Percentiles rank a stretch among this genome's conserved stretches.
Evolutionary conservation across 2,113 vertebrate species (phyloP).

Genomic region (Ammodytes marinus): DNA sequence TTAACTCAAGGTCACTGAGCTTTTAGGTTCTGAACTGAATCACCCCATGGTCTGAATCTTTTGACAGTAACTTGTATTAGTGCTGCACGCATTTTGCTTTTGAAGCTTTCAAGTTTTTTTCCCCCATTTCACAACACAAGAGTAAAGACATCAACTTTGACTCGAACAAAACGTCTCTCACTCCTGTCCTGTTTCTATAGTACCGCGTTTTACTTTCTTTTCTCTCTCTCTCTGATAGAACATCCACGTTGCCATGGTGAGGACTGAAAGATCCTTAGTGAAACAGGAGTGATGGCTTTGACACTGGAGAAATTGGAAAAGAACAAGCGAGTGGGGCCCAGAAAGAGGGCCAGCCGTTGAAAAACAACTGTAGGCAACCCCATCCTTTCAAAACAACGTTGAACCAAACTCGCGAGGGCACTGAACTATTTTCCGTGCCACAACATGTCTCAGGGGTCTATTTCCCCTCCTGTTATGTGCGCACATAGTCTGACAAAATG

Average conservation of each 20-base stretch:
- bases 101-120: conserved; percentile 55
- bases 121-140: conserved; percentile 18
- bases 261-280: conserved; percentile 14
- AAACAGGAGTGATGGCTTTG: conserved; percentile 57
- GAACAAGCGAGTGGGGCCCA: not conserved
- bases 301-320: conserved; percentile 19
- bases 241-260: conserved; percentile 51
- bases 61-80: not conserved
- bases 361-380: conserved; percentile 26
- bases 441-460: conserved; percentile 46
- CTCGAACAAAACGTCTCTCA: conserved; percentile 9
- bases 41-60: not conserved
- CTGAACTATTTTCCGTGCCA: conserved; percentile 39
- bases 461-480: conserved; percentile 18
- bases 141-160: conserved; percentile 36
- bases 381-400: not conserved
- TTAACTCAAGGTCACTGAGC: not conserved
- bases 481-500: conserved; percentile 41
- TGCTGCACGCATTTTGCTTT: conserved; percentile 8
- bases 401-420: not conserved
- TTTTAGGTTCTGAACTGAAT: not conserved
- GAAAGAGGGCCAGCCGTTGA: not conserved
- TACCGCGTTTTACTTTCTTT: conserved; percentile 29
- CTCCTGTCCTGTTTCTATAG: conserved; percentile 25
- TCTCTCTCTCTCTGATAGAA: conserved; percentile 35